These are phyloP conservation scores for Emydocephalus ijimae DNA, from an alignment of 2,113 vertebrate genomes.

Conservation along the genomic window DNA sequence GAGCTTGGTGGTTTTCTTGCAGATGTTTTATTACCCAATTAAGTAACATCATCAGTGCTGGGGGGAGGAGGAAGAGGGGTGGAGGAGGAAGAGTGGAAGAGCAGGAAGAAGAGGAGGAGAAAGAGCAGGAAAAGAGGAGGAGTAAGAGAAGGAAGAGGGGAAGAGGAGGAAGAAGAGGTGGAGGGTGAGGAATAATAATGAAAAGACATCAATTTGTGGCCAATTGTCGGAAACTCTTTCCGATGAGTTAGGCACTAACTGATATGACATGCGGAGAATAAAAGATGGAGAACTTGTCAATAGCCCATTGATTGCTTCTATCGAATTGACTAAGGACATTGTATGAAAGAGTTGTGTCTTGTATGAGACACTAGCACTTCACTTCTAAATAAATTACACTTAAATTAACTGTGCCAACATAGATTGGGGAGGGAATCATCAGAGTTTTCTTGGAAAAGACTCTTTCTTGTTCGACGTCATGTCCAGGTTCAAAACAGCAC, in stretches of 20 bases:
- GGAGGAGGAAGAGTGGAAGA: neutral
- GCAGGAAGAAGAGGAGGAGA: neutral
- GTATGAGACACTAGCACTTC: neutral
- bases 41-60: too few species aligned
- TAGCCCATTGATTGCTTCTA: constrained; percentile 16
- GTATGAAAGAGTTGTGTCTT: neutral
- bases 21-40: too few species aligned
- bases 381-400: constrained; percentile 11
- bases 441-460: neutral
- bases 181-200: neutral
- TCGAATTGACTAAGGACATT: neutral
- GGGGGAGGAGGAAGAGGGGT: too few species aligned
- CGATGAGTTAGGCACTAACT: constrained; percentile 1
- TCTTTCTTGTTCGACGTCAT: neutral
- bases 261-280: constrained; percentile 5
- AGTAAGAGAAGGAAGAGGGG: neutral
- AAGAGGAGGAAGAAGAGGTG: neutral
- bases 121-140: accelerated
- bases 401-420: neutral
- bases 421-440: neutral
- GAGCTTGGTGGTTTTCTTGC: too few species aligned
- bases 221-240: constrained; percentile 16
- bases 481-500: neutral
- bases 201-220: neutral
- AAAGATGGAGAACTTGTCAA: constrained; percentile 8